phyloP scores from a whole-genome alignment of 2,113 vertebrate genomes.

The Chionodraco myersi region DNA sequence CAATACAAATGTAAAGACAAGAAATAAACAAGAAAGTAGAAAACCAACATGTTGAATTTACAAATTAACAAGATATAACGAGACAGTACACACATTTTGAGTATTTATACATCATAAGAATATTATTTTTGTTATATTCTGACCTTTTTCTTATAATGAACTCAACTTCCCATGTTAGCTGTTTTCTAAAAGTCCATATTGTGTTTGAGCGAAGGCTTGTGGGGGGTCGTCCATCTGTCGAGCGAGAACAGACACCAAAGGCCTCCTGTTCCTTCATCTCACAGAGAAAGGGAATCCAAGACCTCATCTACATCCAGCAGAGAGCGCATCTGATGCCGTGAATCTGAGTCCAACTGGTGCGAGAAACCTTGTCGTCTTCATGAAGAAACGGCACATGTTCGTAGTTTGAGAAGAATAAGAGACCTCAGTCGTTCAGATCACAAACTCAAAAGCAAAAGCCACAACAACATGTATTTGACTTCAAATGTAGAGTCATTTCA shows the following conservation, averaged over 20 bases:
- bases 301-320: slow-evolving; percentile 40
- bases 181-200: slow-evolving; percentile 22
- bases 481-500: background rate
- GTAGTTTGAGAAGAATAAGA: slow-evolving; percentile 2
- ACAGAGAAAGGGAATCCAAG: slow-evolving; percentile 18
- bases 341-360: slow-evolving; percentile 11
- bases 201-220: background rate
- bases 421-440: too few relatives aligned
- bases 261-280: slow-evolving; percentile 39
- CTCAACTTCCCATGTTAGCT: background rate
- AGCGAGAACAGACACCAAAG: slow-evolving; percentile 26
- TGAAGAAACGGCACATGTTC: slow-evolving; percentile 26
- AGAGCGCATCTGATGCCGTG: background rate
- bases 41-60: too few relatives aligned
- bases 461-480: background rate
- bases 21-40: too few relatives aligned
- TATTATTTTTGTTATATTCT: background rate
- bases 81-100: background rate
- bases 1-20: too few relatives aligned
- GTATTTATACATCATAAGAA: background rate
- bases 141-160: background rate
- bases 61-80: too few relatives aligned
- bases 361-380: slow-evolving; percentile 22
- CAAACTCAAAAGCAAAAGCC: background rate
- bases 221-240: slow-evolving; percentile 34